Evolutionary conservation across 2,888 invertebrate genomes (phyloP).

Genomic region (Keiferia lycopersicella): DNA sequence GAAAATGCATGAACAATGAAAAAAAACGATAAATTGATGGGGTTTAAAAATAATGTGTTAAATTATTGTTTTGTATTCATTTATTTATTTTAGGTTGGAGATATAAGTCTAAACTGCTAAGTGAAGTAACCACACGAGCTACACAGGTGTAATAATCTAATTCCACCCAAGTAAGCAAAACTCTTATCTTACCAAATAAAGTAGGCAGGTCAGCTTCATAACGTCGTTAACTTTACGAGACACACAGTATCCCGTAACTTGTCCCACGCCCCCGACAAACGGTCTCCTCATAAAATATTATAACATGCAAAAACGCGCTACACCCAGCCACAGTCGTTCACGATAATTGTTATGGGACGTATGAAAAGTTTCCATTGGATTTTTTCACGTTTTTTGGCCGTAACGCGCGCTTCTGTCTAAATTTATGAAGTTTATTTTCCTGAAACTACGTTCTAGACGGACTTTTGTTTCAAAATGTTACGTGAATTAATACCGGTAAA

Average conservation of each 20-base stretch:
- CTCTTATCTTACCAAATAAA: not conserved
- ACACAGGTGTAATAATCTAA: too few species aligned
- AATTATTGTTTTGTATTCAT: too few species aligned
- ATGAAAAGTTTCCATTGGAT: constrained; percentile 51
- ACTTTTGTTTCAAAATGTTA: not conserved
- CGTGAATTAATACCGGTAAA: not conserved
- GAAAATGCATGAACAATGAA: too few species aligned
- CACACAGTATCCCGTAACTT: constrained; percentile 32
- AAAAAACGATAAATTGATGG: too few species aligned
- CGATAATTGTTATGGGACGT: constrained; percentile 63
- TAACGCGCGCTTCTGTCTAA: constrained; percentile 30
- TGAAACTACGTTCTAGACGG: not conserved
- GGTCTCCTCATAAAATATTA: constrained; percentile 65
- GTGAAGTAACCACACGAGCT: too few species aligned
- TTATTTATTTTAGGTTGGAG: too few species aligned
- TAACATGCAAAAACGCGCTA: constrained; percentile 55
- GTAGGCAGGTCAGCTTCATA: not conserved
- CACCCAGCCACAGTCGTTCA: constrained; percentile 40
- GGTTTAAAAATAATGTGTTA: too few species aligned
- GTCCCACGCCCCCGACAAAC: constrained; percentile 40
- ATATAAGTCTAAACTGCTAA: too few species aligned
- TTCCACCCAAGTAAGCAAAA: too few species aligned
- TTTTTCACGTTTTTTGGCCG: constrained; percentile 41
- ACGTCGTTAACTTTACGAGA: not conserved
- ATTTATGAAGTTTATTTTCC: constrained; percentile 19